Base-by-base conservation (phyloP, 2,113 vertebrate species). In the Tor tambroides region DNA sequence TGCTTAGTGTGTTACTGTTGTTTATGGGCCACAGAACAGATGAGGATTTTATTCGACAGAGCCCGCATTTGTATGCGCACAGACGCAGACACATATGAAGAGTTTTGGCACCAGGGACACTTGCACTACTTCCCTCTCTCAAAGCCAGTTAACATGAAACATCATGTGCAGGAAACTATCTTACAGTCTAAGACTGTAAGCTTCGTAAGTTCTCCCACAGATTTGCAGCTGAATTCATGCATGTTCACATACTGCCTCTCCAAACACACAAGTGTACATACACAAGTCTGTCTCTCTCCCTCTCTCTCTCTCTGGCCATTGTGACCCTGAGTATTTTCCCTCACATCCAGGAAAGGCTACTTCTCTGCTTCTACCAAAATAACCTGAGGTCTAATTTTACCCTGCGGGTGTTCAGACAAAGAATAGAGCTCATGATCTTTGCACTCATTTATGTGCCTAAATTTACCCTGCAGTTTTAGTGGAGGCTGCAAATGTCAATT, bases 281-380 rank as follows among this genome's bases (percentile, higher is more conserved):
- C 35, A 72, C 26, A 41, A 49, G 77, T 32, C 65, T 72, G 26
- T 49, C 72, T 32, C 41, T n/a, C n/a, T 72, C 69, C 35, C 67
- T 38, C 74, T 19, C 75, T 51, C 26, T 28, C 32, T 84, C 69
- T 30, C 41, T 4, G 63, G 67, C 17, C 43, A 32, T 63, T 59
- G 38, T 82, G 67, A 85, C 84, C 85, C 85, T 79, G 49, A 80
- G 56, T 84, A 30, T 80, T 69, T 59, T 85, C 83, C 54, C 72
- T 79, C 72, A 85, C 87, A 78, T 76, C 61, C 89, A 89, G 88
- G 89, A 90, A 91, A 89, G 84, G 75, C 87, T 87, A 63, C 83
- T 80, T 78, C 81, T 80, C 74, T 80, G 83, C 61, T 81, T 84
- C 32, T 82, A 71, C 85, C 54, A 38, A 78, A 90, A 89, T 90